These are phyloP conservation scores for Mormyrus lacerda DNA, from an alignment of 2,113 vertebrate species.

Conservation along the genomic window DNA sequence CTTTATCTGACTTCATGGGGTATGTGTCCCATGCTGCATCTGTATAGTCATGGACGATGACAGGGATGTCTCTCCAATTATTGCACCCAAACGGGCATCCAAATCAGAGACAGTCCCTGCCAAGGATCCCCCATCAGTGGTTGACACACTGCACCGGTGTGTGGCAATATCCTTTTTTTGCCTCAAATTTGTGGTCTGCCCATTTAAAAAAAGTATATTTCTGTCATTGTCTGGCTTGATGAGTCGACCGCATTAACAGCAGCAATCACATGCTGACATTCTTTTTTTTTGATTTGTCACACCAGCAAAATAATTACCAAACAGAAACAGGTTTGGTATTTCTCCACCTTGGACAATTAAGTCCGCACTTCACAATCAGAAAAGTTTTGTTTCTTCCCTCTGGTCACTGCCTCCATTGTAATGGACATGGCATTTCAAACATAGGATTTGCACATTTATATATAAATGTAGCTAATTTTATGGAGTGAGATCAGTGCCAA, in stretches of 20 bases:
- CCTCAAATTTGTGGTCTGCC: background rate
- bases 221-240: background rate
- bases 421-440: background rate
- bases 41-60: background rate
- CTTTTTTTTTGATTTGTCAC: background rate
- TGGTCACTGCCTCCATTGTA: background rate
- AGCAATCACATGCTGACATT: background rate
- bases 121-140: background rate
- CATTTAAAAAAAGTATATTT: background rate
- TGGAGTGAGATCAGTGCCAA: no score
- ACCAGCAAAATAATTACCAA: background rate
- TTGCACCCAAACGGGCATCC: background rate
- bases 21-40: background rate
- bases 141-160: background rate
- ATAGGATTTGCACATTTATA: background rate
- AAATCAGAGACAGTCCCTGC: background rate
- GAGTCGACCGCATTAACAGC: background rate
- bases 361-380: background rate
- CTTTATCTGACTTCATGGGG: background rate
- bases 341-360: background rate
- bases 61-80: background rate
- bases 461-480: background rate
- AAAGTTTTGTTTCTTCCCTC: background rate
- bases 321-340: background rate
- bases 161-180: background rate